phyloP scores from a whole-genome alignment of 2,113 vertebrate genomes.

The Ivindomyrus marchei region DNA sequence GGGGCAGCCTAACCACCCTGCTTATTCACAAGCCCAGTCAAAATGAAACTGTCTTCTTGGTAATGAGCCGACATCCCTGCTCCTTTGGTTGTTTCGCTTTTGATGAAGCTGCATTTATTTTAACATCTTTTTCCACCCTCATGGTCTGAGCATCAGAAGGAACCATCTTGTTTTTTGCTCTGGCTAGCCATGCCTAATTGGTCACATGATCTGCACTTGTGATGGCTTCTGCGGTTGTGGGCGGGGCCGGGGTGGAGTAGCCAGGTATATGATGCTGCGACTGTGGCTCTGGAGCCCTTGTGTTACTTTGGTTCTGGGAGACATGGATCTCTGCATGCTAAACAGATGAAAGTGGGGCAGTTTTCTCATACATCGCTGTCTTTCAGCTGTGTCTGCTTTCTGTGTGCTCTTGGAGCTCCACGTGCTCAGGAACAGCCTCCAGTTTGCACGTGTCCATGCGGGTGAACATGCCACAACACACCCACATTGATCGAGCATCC shows the following conservation, averaged over 20 bases:
- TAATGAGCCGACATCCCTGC: not conserved
- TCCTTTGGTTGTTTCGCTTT: not conserved
- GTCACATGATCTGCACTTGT: not conserved
- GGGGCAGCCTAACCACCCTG: not conserved
- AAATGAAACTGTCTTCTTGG: not conserved
- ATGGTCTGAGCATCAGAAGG: not conserved
- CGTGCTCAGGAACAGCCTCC: not conserved
- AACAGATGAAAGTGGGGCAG: not conserved
- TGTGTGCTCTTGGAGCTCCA: not conserved
- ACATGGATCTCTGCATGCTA: not conserved
- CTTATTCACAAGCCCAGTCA: not conserved
- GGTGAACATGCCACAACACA: not conserved
- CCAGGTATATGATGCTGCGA: not conserved
- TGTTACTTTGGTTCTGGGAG: not conserved
- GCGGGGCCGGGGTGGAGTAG: not conserved
- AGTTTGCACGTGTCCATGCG: not conserved
- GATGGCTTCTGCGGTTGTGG: not conserved
- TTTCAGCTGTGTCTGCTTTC: not conserved
- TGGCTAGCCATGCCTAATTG: not conserved
- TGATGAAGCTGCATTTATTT: not conserved
- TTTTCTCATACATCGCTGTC: not conserved
- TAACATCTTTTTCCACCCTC: not conserved
- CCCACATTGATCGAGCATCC: too few species aligned
- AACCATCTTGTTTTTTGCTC: not conserved
- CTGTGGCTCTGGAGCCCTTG: not conserved